Evolutionary conservation across 2,888 invertebrate genomes (phyloP), one percentile per base, ranked within the genome.

Genomic region (Lasioglossum figueresi): DNA sequence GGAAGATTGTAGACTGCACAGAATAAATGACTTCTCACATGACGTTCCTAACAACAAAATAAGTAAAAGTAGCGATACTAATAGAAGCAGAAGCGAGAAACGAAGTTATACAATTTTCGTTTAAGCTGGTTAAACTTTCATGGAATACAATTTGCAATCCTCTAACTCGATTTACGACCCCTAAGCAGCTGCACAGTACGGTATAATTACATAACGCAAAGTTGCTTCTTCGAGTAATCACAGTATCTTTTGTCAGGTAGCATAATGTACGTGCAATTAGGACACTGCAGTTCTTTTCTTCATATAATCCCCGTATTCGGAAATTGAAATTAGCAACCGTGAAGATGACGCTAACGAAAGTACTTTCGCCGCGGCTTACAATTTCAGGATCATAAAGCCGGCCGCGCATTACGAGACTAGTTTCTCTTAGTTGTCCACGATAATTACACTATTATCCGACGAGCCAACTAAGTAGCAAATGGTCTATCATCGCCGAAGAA

Each of bases 341-440:
- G 73, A 86, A 84, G 78, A 34, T 40, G 76, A 84, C 52, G 74
- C 76, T 76, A 68, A 48, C 78, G 84, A 86, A 84, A 86, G 81
- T 72, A 70, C 80, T 68, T 78, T 77, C 68, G 72, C 79, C 73
- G 59, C 4, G 84, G 31, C 79, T 81, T 70, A 59, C 76, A 74
- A 83, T 88, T 88, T 88, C 80, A 81, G 80, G 79, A 86, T 77
- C 82, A 79, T 87, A 88, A 89, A 88, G 56, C 77, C 14, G 45
- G 43, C 27, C 34, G 48, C 23, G 72, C 80, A 76, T 79, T 70
- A 37, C 77, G 75, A 72, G 72, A 59, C 43, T 63, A n/a, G 79
- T 79, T 84, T 88, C 82, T 84, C 76, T 56, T 72, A 79, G 81
- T 81, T 81, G 75, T 76, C 71, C 73, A 56, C 76, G 85, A 79